These are phyloP conservation scores for Acrossocheilus fasciatus DNA, from an alignment of 2,797 vertebrate genomes.

Conservation along the genomic window DNA sequence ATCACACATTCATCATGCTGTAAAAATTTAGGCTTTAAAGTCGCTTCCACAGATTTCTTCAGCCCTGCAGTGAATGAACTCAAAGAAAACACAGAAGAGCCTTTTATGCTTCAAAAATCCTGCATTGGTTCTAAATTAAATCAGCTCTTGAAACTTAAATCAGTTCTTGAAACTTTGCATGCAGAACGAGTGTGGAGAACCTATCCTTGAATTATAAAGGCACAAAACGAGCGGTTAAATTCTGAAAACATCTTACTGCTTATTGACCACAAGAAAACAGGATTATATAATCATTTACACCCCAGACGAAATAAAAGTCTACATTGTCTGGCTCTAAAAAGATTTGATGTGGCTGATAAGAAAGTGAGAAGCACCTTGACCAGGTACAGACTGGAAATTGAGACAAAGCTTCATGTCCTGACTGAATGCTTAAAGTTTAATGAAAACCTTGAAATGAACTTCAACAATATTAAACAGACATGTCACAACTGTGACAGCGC, in stretches of 20 bases:
- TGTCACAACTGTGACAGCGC: constrained; percentile 4
- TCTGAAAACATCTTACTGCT: neutral
- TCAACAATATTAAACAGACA: constrained; percentile 30
- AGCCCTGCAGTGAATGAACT: neutral
- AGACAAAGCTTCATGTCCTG: constrained; percentile 2
- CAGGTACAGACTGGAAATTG: constrained; percentile 12
- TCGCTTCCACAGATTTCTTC: neutral
- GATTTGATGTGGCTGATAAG: neutral
- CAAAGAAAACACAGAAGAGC: neutral
- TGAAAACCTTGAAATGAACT: constrained; percentile 31
- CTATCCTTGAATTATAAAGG: constrained; percentile 3
- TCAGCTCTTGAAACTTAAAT: neutral
- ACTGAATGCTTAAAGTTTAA: constrained; percentile 12
- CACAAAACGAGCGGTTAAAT: neutral
- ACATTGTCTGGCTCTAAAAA: neutral
- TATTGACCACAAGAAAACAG: neutral
- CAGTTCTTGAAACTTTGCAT: neutral
- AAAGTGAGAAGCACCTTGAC: constrained; percentile 12
- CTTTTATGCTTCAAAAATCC: neutral
- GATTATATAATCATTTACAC: neutral
- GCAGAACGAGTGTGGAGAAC: neutral
- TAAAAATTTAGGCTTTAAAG: neutral
- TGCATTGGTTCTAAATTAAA: constrained; percentile 2
- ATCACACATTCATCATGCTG: constrained; percentile 25
- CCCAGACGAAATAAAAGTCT: neutral